Evolutionary conservation across 2,797 vertebrate genomes (phyloP), one percentile per base, ranked within the genome.

Genomic region (Melanotaenia boesemani): DNA sequence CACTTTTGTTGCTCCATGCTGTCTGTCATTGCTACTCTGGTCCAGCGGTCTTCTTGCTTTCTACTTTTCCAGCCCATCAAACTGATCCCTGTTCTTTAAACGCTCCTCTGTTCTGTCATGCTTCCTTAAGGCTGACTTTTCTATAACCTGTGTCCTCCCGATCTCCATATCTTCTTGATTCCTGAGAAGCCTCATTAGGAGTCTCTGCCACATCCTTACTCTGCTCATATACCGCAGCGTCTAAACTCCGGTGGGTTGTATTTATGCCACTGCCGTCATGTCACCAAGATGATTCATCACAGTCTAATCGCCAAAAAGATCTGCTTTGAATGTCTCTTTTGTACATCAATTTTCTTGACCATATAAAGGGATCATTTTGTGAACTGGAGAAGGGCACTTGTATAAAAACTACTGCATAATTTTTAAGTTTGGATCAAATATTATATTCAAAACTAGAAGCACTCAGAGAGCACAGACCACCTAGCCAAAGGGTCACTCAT

Each of bases 391-490:
- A 18, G 6, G 7, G 2, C 18, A 7, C 18, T 48, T 48, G 44
- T 48, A 48, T 20, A 7, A n/a, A 6, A 16, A 48, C 18, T 8
- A 20, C 7, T n/a, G 18, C 44, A 48, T 48, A 8, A 48, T 48
- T 48, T 20, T 20, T 6, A 20, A 48, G 44, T 6, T 48, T 48
- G 18, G 44, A 48, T 48, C 0, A 20, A 2, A 7, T 20, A 48
- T 16, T 34, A 24, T 24, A 64, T 48, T 67, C 8, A 44, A 50
- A 74, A 22, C 20, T 15, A 63, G 2, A 6, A 16, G 67, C 74
- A 5, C 44, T 74, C 68, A 20, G 48, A 28, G 34, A 61, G 44
- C 30, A 16, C 11, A 60, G 22, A 70, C 63, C 32, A 34, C 32
- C 32, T 34, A 34, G 32, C 7, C 6, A 34, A 7, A 34, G 32